Conservation (phyloP, 2,113 vertebrate species). For the Ochotona princeps region DNA sequence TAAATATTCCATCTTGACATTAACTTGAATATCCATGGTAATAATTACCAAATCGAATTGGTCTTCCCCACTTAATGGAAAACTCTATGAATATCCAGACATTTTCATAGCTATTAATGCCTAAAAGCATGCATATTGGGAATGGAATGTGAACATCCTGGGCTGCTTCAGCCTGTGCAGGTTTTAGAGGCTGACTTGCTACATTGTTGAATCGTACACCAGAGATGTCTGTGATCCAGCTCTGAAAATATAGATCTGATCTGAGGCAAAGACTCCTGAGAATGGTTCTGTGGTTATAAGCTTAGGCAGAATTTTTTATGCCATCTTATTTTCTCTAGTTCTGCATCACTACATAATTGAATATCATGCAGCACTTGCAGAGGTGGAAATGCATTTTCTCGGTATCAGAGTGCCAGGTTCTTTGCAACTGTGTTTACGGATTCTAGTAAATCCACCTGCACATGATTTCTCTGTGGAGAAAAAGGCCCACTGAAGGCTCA, state of each 20-base stretch:
- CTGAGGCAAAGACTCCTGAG: neutral
- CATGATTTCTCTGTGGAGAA: neutral
- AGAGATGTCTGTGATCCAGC: neutral
- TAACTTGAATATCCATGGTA: slow-evolving; percentile 56
- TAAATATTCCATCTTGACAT: slow-evolving; percentile 5
- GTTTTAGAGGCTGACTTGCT: slow-evolving; percentile 34
- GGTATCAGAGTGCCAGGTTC: too few species aligned
- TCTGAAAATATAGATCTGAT: slow-evolving; percentile 55
- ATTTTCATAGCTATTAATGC: slow-evolving; percentile 57
- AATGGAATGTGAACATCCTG: slow-evolving; percentile 60
- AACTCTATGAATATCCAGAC: slow-evolving; percentile 45
- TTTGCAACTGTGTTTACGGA: neutral
- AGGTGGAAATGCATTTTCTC: neutral
- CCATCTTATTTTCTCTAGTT: slow-evolving; percentile 22
- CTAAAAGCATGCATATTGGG: slow-evolving; percentile 35
- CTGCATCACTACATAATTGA: neutral
- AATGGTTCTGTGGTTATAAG: neutral
- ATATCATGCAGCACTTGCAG: neutral
- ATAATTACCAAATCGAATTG: slow-evolving; percentile 60
- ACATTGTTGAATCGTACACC: neutral
- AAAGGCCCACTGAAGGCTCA: neutral
- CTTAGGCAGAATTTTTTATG: neutral
- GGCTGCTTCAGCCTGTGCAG: neutral
- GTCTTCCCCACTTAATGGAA: slow-evolving; percentile 44
- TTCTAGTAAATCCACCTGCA: neutral